These are phyloP conservation scores for Scartelaos histophorus DNA, from an alignment of 2,113 vertebrate species.

Conservation along the genomic window DNA sequence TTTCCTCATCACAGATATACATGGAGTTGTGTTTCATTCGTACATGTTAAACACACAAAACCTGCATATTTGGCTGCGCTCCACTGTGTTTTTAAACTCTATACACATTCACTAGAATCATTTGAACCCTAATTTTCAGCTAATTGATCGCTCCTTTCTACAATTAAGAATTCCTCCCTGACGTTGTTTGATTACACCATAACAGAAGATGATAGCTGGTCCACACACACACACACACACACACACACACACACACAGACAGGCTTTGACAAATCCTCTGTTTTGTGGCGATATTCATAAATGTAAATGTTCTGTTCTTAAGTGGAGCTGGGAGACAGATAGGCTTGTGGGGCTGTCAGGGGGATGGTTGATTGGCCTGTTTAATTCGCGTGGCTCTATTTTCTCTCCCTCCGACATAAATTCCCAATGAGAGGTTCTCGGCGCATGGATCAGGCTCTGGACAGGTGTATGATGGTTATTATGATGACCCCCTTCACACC, in stretches of 20 bases:
- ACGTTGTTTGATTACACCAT: not conserved
- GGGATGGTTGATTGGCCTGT: constrained; percentile 50
- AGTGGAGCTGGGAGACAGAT: constrained; percentile 60
- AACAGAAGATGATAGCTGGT: constrained; percentile 45
- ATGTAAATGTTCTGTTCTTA: constrained; percentile 66
- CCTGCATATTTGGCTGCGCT: too few species aligned
- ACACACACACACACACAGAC: constrained; percentile 11
- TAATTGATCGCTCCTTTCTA: not conserved
- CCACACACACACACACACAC: not conserved
- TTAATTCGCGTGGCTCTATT: constrained; percentile 34
- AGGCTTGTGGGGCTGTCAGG: constrained; percentile 58
- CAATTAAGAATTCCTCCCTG: not conserved
- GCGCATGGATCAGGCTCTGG: constrained; percentile 17
- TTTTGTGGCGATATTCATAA: constrained; percentile 61
- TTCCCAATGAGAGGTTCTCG: not conserved
- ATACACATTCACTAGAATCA: too few species aligned
- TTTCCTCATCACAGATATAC: too few species aligned
- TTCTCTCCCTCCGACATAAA: constrained; percentile 3
- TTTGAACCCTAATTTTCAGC: not conserved
- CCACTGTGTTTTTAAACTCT: too few species aligned
- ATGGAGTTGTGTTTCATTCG: too few species aligned
- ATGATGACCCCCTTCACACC: constrained; percentile 35
- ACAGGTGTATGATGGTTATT: constrained; percentile 39
- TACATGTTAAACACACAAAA: too few species aligned
- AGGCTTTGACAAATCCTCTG: constrained; percentile 48